phyloP scores from a whole-genome alignment of 2,797 vertebrate genomes.

The Rhabdomys pumilio region DNA sequence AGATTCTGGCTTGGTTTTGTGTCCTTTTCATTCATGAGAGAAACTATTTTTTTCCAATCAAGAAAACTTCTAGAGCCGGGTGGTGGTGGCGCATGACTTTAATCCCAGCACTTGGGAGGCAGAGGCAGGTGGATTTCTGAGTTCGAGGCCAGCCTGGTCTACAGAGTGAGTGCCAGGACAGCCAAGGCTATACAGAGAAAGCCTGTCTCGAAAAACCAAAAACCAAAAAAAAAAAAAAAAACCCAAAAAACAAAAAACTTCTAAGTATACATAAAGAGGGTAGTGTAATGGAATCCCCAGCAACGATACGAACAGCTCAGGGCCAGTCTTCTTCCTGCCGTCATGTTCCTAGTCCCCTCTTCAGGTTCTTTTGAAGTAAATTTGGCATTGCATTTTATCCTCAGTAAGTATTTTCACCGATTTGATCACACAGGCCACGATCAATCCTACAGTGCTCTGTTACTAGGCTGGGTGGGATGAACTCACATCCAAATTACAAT shows the following conservation, averaged over 20 bases:
- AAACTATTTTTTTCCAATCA: not conserved
- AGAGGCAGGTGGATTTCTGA: no score
- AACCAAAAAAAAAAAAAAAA: no score
- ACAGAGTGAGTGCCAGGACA: no score
- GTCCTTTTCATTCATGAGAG: slow-evolving; percentile 31
- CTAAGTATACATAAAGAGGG: slow-evolving; percentile 11
- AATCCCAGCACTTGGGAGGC: no score
- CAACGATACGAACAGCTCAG: not conserved
- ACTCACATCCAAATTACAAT: not conserved
- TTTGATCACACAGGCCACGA: not conserved
- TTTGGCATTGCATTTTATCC: slow-evolving; percentile 22
- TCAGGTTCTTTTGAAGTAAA: slow-evolving; percentile 64
- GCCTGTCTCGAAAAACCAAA: no score
- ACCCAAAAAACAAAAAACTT: not conserved
- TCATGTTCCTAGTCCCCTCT: not conserved
- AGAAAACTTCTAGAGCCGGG: slow-evolving; percentile 17
- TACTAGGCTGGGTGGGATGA: not conserved
- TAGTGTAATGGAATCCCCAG: not conserved
- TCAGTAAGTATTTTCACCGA: slow-evolving; percentile 32
- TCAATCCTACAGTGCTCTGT: no score
- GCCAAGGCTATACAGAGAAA: no score
- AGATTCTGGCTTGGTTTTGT: slow-evolving; percentile 39
- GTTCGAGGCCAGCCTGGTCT: no score
- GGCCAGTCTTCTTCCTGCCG: not conserved
- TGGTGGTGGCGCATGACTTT: no score